Conservation (phyloP, 2,113 vertebrate species). For the Poeciliopsis turrubarensis region DNA sequence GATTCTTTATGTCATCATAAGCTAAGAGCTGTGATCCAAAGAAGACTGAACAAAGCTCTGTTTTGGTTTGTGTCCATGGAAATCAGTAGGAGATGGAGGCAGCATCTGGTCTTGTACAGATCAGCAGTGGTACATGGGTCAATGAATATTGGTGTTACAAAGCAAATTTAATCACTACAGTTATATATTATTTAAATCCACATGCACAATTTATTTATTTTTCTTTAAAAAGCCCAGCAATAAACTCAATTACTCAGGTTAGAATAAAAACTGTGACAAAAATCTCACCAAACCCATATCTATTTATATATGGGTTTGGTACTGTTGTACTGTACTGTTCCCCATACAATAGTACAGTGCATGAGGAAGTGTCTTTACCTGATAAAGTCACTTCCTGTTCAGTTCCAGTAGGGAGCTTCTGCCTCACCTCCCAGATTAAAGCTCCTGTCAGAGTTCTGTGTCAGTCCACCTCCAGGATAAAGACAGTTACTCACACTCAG, state of each 20-base stretch:
- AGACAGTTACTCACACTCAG: constrained; percentile 43
- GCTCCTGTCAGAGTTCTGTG: background rate
- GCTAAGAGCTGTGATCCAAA: no score
- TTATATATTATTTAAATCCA: background rate
- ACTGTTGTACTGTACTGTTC: no score
- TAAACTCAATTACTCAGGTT: background rate
- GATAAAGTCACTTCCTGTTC: constrained; percentile 32
- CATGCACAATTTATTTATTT: background rate
- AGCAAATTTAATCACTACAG: background rate
- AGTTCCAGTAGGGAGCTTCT: constrained; percentile 4
- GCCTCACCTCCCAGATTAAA: constrained; percentile 30
- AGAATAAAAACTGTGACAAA: background rate
- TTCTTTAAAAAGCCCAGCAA: background rate
- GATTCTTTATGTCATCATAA: no score
- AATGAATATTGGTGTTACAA: background rate
- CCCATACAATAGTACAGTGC: no score
- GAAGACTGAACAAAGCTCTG: no score
- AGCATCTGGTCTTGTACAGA: background rate
- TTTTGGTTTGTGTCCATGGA: no score
- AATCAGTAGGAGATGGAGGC: no score
- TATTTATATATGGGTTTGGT: no score
- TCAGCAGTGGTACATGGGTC: background rate
- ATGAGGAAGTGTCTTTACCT: background rate
- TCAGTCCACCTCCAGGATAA: constrained; percentile 13
- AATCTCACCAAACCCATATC: background rate